Evolutionary conservation across 2,113 vertebrate species (phyloP).

Genomic region (Datnioides undecimradiatus): DNA sequence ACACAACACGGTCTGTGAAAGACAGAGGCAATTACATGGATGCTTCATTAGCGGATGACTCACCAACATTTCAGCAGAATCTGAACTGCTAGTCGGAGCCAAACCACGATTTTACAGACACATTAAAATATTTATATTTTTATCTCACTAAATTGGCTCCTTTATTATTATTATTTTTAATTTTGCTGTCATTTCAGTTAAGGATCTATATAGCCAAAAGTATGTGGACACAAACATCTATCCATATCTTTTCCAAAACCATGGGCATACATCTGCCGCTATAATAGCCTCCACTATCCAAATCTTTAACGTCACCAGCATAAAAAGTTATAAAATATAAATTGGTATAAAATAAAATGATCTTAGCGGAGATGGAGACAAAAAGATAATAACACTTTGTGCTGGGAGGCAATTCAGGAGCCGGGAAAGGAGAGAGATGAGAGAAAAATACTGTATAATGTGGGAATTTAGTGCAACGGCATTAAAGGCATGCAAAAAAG

Average conservation of each 20-base stretch:
- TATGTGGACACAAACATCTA: no score
- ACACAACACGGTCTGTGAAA: not conserved
- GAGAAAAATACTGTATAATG: no score
- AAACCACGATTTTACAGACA: not conserved
- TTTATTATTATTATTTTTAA: no score
- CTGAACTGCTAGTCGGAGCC: not conserved
- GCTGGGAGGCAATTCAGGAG: not conserved
- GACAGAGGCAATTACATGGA: slow-evolving; percentile 10
- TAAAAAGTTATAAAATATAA: not conserved
- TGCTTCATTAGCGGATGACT: slow-evolving; percentile 18
- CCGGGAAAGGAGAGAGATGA: not conserved
- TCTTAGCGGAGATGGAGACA: not conserved
- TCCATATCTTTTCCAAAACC: no score
- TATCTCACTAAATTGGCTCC: not conserved
- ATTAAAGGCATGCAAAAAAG: not conserved
- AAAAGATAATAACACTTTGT: not conserved
- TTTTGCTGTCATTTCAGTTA: no score
- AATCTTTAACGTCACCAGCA: not conserved
- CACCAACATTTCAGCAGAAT: not conserved
- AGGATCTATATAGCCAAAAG: no score
- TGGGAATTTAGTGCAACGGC: not conserved
- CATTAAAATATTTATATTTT: not conserved
- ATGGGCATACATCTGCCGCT: no score
- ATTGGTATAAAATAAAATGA: not conserved
- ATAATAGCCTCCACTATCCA: no score